phyloP scores from a whole-genome alignment of 2,888 invertebrate species.

The Conus canariensis region DNA sequence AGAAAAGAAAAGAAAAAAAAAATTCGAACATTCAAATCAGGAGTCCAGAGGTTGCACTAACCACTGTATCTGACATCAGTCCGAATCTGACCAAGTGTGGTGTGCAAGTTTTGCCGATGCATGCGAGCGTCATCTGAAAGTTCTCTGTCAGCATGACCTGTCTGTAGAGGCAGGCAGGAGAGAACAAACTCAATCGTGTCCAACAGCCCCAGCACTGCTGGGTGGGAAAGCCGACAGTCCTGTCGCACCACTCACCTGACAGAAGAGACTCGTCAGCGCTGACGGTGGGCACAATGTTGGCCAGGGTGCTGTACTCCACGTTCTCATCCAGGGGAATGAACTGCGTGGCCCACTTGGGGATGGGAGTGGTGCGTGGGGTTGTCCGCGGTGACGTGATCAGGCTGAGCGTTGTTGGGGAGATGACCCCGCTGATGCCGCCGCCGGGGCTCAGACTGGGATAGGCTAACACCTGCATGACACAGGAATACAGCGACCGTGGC shows the following conservation, averaged over 20 bases:
- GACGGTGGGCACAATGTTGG: constrained; percentile 83
- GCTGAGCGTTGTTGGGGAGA: constrained; percentile 92
- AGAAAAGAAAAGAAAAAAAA: too few species aligned
- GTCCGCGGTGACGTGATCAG: constrained; percentile 85
- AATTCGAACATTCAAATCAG: too few species aligned
- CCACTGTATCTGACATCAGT: too few species aligned
- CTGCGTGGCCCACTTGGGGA: constrained; percentile 90
- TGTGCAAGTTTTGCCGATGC: too few species aligned
- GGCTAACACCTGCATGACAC: constrained; percentile 89
- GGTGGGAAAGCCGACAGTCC: too few species aligned
- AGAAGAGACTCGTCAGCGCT: constrained; percentile 83
- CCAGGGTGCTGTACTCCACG: constrained; percentile 91
- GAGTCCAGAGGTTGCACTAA: too few species aligned
- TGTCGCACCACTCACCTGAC: constrained; percentile 77
- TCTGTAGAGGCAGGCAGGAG: too few species aligned
- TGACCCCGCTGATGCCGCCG: constrained; percentile 89
- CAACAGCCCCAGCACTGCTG: too few species aligned
- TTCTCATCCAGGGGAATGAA: constrained; percentile 93
- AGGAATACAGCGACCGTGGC: background rate
- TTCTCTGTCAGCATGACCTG: too few species aligned
- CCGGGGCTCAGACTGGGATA: constrained; percentile 92
- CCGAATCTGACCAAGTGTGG: too few species aligned
- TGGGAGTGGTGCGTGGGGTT: constrained; percentile 82
- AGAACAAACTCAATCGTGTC: too few species aligned
- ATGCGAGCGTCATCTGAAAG: too few species aligned